Base-by-base conservation (phyloP, 2,113 vertebrate species). In the Leptobrachium leishanense region DNA sequence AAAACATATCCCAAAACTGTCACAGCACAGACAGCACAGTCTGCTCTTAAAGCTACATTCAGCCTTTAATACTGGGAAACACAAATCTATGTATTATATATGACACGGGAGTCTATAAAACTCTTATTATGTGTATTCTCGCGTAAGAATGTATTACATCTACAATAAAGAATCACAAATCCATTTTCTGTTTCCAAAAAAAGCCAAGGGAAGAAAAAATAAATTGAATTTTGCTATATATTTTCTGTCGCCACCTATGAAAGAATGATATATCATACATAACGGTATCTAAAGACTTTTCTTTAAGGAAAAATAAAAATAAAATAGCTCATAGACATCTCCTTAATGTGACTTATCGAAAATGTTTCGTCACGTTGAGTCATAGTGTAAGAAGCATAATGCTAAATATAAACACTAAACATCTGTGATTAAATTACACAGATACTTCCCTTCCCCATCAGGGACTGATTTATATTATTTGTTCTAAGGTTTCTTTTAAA, bases 381-480 rank as follows among this genome's bases (percentile, higher is more conserved):
- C 55, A 59, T 59, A 39, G n/a, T n/a, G 5, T 65, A 65, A 31
- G 62, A 31, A 65, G 31, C 63, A 65, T 7, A 39, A 11, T 3
- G 5, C 63, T 65, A 65, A 31, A 31, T 55, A 8, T 55, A 13
- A 55, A 55, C 11, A 62, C 3, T 62, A 62, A 57, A 77, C 59
- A 57, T 65, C 43, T n/a, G 57, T 2, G 53, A 10, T n/a, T 11
- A 3, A 81, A 68, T 80, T 85, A 86, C 82, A 80, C 87, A 67
- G 72, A 68, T 84, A 77, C 72, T 76, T 59, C 75, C 70, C 55
- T 43, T 73, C 77, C 82, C 84, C 82, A 82, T 84, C 90, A 89
- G 74, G 85, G 90, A 87, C 86, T 87, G 92, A 94, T 94, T 90
- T 90, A 91, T 94, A 88, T 89, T 89, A 89, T 92, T 88, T 90